These are phyloP conservation scores for Pelosia muscerda DNA, from an alignment of 2,888 invertebrate species.

Conservation along the genomic window DNA sequence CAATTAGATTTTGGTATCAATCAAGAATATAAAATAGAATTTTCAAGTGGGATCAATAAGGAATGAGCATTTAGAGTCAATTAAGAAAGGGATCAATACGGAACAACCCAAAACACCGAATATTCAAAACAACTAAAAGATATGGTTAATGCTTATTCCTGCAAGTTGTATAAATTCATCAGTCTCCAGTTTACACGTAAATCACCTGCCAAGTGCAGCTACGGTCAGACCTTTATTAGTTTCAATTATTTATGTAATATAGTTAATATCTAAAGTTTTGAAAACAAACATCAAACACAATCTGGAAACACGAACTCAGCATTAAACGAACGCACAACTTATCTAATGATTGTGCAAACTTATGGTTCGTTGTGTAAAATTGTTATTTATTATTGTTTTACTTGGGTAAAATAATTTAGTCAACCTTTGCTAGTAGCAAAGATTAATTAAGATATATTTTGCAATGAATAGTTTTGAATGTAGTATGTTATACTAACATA, in stretches of 20 bases:
- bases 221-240: constrained; percentile 22
- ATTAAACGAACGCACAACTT: constrained; percentile 42
- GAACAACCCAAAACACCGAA: no score
- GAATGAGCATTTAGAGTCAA: no score
- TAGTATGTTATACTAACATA: background rate
- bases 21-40: no score
- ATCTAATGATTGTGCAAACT: constrained; percentile 32
- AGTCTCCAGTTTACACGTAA: no score
- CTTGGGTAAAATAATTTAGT: background rate
- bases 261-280: constrained; percentile 36
- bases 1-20: no score
- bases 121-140: no score
- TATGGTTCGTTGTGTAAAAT: constrained; percentile 9
- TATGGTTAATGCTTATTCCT: no score
- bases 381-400: background rate
- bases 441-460: background rate
- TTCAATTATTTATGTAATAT: constrained; percentile 31
- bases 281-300: constrained; percentile 40
- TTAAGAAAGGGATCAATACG: no score
- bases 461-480: background rate
- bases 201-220: background rate
- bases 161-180: no score
- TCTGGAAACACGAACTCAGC: constrained; percentile 46
- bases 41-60: no score
- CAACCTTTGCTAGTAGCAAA: background rate